Evolutionary conservation across 2,797 vertebrate genomes (phyloP).

Genomic region (Glyptemys insculpta): DNA sequence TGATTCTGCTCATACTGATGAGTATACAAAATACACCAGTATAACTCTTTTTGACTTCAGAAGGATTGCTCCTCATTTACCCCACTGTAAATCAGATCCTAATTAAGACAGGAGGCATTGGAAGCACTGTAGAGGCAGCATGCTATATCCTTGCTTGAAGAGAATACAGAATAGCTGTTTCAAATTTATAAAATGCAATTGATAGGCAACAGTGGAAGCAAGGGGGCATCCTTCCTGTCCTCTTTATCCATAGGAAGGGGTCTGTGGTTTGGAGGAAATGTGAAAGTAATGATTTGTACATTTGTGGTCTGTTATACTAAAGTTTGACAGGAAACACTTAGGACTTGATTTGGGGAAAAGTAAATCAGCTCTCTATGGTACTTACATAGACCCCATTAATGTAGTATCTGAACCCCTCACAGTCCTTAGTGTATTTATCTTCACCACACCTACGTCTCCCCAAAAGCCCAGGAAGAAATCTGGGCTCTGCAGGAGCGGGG

Average conservation of each 20-base stretch:
- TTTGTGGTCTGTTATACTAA: slow-evolving; percentile 57
- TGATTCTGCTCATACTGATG: slow-evolving; percentile 53
- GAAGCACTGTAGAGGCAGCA: not conserved
- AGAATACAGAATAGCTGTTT: not conserved
- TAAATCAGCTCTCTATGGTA: slow-evolving; percentile 62
- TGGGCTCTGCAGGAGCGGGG: slow-evolving; percentile 48
- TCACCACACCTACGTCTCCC: slow-evolving; percentile 8
- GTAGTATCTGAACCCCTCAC: slow-evolving; percentile 30
- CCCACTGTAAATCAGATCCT: not conserved
- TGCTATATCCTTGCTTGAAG: not conserved
- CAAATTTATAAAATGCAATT: not conserved
- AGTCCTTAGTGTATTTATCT: slow-evolving; percentile 63
- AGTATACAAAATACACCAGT: no score
- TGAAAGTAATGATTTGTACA: slow-evolving; percentile 53
- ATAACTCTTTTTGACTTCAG: slow-evolving; percentile 42
- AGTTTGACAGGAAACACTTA: slow-evolving; percentile 73
- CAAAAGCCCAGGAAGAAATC: slow-evolving; percentile 68
- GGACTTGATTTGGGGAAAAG: slow-evolving; percentile 65
- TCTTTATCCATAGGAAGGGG: slow-evolving; percentile 52
- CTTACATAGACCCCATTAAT: slow-evolving; percentile 21
- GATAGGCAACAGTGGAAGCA: not conserved
- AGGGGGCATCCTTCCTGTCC: slow-evolving; percentile 67
- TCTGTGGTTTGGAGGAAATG: slow-evolving; percentile 54
- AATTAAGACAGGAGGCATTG: not conserved
- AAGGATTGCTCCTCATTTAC: slow-evolving; percentile 45